Evolutionary conservation across 2,888 invertebrate species (phyloP).

Genomic region (Oxytorus armatus): DNA sequence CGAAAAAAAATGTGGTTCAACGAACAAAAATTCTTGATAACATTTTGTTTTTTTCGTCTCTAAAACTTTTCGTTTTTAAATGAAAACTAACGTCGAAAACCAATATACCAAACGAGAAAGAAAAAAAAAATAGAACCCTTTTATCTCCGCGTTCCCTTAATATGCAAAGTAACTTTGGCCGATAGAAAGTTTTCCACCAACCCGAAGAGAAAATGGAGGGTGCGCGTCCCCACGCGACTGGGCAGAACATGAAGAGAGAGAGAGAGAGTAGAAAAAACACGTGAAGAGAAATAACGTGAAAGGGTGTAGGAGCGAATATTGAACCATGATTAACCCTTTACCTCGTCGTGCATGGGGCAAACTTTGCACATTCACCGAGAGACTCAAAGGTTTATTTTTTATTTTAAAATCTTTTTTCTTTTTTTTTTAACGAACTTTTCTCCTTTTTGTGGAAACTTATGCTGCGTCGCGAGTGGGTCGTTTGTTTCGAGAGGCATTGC

Average conservation of each 20-base stretch:
- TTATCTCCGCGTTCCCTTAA: constrained; percentile 51
- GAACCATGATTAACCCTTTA: constrained; percentile 64
- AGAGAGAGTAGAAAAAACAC: constrained; percentile 18
- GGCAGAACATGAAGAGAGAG: constrained; percentile 19
- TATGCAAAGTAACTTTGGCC: constrained; percentile 58
- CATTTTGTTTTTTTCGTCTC: background rate
- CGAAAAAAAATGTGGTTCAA: no score
- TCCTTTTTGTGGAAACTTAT: constrained; percentile 18
- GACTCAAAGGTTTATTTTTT: background rate
- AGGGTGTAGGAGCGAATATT: constrained; percentile 56
- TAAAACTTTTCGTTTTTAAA: constrained; percentile 19
- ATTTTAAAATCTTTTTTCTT: constrained; percentile 1
- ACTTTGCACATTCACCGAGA: constrained; percentile 53
- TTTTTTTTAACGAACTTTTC: constrained; percentile 9
- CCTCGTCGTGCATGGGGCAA: constrained; percentile 47
- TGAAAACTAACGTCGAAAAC: constrained; percentile 31
- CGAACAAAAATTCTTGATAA: background rate
- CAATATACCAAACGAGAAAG: constrained; percentile 29
- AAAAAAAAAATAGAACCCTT: constrained; percentile 14
- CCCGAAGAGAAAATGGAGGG: constrained; percentile 25
- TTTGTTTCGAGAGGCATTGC: constrained; percentile 43
- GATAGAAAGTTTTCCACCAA: constrained; percentile 44
- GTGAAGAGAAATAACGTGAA: constrained; percentile 55
- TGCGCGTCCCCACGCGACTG: constrained; percentile 17
- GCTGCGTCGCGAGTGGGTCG: constrained; percentile 22